Conservation (phyloP, 1,140 invertebrate genomes). For the Sycophila sp. region DNA sequence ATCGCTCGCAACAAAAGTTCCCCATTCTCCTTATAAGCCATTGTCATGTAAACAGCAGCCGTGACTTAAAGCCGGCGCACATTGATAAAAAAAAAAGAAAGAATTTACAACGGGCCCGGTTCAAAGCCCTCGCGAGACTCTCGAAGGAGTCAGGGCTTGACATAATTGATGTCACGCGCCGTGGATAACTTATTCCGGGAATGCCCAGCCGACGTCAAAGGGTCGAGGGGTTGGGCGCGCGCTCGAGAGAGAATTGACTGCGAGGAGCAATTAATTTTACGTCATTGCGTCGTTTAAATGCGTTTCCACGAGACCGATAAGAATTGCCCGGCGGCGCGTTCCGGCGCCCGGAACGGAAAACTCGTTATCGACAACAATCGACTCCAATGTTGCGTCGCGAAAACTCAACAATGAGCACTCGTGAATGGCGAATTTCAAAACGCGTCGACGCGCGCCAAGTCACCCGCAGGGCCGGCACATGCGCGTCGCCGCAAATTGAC, state of each 20-base stretch:
- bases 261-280: conserved; percentile 23
- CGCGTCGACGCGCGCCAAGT: not conserved
- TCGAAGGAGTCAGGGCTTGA: not conserved
- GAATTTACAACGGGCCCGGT: not conserved
- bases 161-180: not conserved
- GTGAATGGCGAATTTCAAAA: conserved; percentile 10
- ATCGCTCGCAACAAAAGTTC: too few relatives aligned
- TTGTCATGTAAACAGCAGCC: too few relatives aligned
- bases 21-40: too few relatives aligned
- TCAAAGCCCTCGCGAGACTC: not conserved
- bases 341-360: conserved; percentile 19
- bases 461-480: not conserved
- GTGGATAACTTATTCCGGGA: conserved; percentile 8
- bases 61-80: too few relatives aligned
- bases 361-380: conserved; percentile 32
- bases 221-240: not conserved
- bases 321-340: not conserved
- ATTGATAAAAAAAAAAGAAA: too few relatives aligned
- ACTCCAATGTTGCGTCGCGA: conserved; percentile 1
- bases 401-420: conserved; percentile 17
- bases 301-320: not conserved
- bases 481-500: not conserved
- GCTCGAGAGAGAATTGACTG: not conserved
- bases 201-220: not conserved
- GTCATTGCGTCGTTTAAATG: conserved; percentile 18